Evolutionary conservation across 2,888 invertebrate genomes (phyloP), one percentile per base, ranked within the genome.

Genomic region (Ichneumoninae sp.): DNA sequence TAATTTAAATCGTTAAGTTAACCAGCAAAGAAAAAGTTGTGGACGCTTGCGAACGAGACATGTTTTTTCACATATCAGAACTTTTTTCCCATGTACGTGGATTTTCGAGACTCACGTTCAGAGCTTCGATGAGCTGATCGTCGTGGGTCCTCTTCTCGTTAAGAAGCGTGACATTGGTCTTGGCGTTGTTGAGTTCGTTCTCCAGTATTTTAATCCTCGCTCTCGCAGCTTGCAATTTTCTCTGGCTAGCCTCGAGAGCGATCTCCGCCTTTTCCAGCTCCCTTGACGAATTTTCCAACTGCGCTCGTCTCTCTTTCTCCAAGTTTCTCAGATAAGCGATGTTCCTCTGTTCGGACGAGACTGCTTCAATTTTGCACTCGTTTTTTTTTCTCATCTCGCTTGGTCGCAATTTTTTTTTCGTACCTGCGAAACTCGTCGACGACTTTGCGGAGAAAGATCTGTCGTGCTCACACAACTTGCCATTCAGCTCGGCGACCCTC

Each of bases 171-270:
- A 96, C 94, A 88, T 96, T 96, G 50, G 95, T 94, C 90, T 96
- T 96, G 44, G 95, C 93, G 0, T 94, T 94, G 0, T 94, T 94
- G 16, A 95, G 92, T 84, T 97, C 97, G 80, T 95, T 95, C 88
- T 96, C 96, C 30, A 97, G 93, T 72, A 96, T 96, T 90, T 95
- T 95, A 81, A 96, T 95, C 87, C 97, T 95, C 44, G 96, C 96
- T 91, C 95, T 96, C 0, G 95, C 94, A 0, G 95, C 96, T n/a
- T 96, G 96, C 1, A 96, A 91, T 91, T 96, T 97, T 83, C 94
- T 95, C 87, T 95, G 96, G 6, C 95, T 91, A 0, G 95, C 95
- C 33, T 95, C 95, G 82, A 96, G 94, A 44, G 95, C 95, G 2
- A 93, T 91, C 90, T 95, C 96, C 0, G 96, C 89, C 0, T 90